These are phyloP conservation scores for Ormyrus thymus DNA, from an alignment of 2,888 invertebrate genomes.

Conservation along the genomic window DNA sequence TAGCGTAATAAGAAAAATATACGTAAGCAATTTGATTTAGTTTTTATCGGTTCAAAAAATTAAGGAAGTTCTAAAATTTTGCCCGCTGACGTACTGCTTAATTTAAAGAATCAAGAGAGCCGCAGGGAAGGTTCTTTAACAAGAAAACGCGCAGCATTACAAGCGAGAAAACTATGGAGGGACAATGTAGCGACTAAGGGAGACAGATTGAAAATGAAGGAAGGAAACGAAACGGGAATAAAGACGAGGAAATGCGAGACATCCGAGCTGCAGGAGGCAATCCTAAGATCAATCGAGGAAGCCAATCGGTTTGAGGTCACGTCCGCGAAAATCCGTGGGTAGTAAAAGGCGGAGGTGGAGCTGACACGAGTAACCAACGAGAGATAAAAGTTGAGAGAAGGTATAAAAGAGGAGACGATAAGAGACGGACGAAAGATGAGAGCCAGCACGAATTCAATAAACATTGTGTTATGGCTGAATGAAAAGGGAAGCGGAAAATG, in stretches of 20 bases:
- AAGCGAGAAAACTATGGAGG: background rate
- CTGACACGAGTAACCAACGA: conserved; percentile 39
- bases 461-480: background rate
- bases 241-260: conserved; percentile 14
- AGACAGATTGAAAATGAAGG: conserved; percentile 15
- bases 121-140: too few relatives aligned
- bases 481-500: too few relatives aligned
- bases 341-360: conserved; percentile 49
- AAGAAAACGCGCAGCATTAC: too few relatives aligned
- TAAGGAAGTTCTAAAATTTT: too few relatives aligned
- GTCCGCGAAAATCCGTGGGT: conserved; percentile 53
- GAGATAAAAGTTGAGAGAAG: conserved; percentile 21
- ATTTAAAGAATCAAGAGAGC: too few relatives aligned
- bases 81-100: too few relatives aligned
- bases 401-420: background rate
- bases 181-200: background rate
- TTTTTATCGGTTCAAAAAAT: too few relatives aligned
- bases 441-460: background rate
- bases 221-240: background rate
- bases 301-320: conserved; percentile 60
- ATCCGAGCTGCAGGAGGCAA: background rate
- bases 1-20: too few relatives aligned
- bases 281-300: conserved; percentile 53
- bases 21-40: too few relatives aligned
- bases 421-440: background rate